phyloP scores from a whole-genome alignment of 2,888 invertebrate genomes.

The Latheticus oryzae region DNA sequence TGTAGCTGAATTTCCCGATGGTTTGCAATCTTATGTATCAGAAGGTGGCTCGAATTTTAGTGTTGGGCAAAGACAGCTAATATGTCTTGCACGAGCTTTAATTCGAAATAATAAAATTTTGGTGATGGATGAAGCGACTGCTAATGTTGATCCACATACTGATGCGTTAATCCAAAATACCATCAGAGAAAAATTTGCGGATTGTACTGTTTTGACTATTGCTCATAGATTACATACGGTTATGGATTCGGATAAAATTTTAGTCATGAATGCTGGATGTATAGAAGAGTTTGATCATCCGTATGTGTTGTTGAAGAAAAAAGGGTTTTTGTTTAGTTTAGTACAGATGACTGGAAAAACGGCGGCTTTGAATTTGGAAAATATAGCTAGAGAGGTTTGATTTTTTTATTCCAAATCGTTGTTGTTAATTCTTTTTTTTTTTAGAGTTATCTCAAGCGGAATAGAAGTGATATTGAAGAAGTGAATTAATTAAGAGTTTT shows the following conservation, averaged over 20 bases:
- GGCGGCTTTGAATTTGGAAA: slow-evolving; percentile 17
- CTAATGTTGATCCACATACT: slow-evolving; percentile 25
- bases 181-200: slow-evolving; percentile 20
- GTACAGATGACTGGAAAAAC: slow-evolving; percentile 20
- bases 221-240: slow-evolving; percentile 89
- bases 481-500: too few species aligned
- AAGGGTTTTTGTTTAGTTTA: slow-evolving; percentile 17
- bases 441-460: slow-evolving; percentile 3
- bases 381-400: slow-evolving; percentile 23
- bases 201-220: slow-evolving; percentile 76
- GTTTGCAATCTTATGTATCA: slow-evolving; percentile 15
- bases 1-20: slow-evolving; percentile 16
- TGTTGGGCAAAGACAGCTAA: slow-evolving; percentile 19
- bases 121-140: slow-evolving; percentile 50
- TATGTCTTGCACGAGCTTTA: slow-evolving; percentile 21
- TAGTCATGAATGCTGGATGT: slow-evolving; percentile 75
- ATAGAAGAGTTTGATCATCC: slow-evolving; percentile 24
- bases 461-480: too few species aligned
- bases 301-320: slow-evolving; percentile 3
- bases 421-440: background rate
- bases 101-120: slow-evolving; percentile 53
- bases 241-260: slow-evolving; percentile 86
- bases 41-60: slow-evolving; percentile 27
- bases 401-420: slow-evolving; percentile 2
- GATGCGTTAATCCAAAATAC: slow-evolving; percentile 25